Evolutionary conservation across 2,113 vertebrate species (phyloP), one percentile per base, ranked within the genome.

Genomic region (Cyanocitta stelleri): DNA sequence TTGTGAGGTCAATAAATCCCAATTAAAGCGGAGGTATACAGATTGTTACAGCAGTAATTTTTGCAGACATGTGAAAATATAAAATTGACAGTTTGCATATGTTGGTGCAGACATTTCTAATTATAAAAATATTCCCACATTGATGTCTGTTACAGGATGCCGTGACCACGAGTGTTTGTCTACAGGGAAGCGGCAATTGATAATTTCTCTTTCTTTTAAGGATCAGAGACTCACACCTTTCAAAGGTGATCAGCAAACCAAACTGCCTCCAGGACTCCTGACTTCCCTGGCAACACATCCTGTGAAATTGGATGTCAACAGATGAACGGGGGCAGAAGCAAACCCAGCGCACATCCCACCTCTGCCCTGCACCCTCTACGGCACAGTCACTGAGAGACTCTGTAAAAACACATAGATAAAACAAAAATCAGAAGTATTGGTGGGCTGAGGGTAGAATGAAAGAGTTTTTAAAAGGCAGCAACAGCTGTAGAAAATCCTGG

Each of bases 1-100:
- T 37, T 71, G 61, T 61, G 84, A 88, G 35, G 49, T 46, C 39
- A 90, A 88, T 78, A 80, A 90, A 93, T 51, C 32, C 56, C 37
- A 58, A 24, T 66, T 88, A 87, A 85, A 41, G 39, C 46, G 55
- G 30, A 86, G 68, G 75, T 56, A 73, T 52, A 55, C 29, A 69
- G 48, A 86, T 44, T 10, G 3, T 23, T 58, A 87, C 14, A 90
- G 39, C 39, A 79, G 13, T 74, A 83, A 29, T 61, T 93, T 93
- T 32, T 75, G 19, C 39, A 67, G 83, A 56, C 5, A 39, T 3
- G 0, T 74, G 26, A 74, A 91, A 69, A 85, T 84, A 41, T 37
- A 85, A 55, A 91, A 56, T 68, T 75, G 33, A 56, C 74, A 81
- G 49, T 37, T 90, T 6, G 10, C 16, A 2, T 56, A 55, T 71